phyloP scores from a whole-genome alignment of 2,797 vertebrate species.

The Danio choprae region DNA sequence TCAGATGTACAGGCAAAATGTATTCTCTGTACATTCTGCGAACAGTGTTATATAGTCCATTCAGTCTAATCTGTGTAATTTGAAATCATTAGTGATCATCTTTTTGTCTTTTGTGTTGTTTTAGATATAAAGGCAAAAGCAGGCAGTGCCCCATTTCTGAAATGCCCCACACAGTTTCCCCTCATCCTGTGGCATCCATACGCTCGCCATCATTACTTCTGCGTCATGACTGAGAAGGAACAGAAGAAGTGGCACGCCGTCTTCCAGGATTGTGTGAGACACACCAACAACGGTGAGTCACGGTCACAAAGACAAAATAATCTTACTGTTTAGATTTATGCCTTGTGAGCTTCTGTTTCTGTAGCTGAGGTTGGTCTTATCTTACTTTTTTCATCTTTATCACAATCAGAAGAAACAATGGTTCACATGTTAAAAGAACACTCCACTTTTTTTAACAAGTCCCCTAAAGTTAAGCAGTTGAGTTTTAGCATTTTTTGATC shows the following conservation, averaged over 20 bases:
- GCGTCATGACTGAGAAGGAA: constrained; percentile 91
- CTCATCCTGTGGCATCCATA: constrained; percentile 97
- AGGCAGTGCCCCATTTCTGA: constrained; percentile 80
- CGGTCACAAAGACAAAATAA: not conserved
- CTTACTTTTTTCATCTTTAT: not conserved
- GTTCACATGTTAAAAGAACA: not conserved
- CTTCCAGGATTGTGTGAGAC: constrained; percentile 92
- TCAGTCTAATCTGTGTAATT: not conserved
- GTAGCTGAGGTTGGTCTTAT: not conserved
- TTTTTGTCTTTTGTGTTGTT: not conserved
- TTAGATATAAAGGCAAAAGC: constrained; percentile 84
- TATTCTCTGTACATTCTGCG: not conserved
- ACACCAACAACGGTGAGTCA: constrained; percentile 89
- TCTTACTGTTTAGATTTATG: not conserved
- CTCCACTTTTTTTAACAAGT: no score
- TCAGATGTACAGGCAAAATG: not conserved
- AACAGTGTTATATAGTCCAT: not conserved
- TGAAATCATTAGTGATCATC: not conserved
- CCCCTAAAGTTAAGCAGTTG: no score
- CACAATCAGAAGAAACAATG: no score
- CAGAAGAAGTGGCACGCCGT: constrained; percentile 93
- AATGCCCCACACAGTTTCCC: constrained; percentile 86
- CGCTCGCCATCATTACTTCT: constrained; percentile 91
- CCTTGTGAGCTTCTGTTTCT: not conserved
- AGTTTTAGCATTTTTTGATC: no score